Conservation (phyloP, 2,113 vertebrate species). For the Argyrosomus japonicus region DNA sequence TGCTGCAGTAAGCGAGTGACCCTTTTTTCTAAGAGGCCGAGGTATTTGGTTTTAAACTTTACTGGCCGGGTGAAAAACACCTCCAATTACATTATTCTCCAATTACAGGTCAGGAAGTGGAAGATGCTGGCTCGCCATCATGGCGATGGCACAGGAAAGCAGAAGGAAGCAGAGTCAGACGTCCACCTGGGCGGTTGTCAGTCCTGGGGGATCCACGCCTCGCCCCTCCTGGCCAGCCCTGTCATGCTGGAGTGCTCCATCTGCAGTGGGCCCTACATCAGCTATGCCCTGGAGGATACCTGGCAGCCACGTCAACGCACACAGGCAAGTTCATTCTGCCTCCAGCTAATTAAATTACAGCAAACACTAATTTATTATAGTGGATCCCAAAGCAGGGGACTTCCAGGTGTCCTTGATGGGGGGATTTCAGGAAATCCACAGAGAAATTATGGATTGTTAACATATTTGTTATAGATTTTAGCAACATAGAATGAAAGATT, state of each 20-base stretch:
- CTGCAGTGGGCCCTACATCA: constrained; percentile 85
- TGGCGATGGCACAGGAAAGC: constrained; percentile 68
- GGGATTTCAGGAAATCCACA: not conserved
- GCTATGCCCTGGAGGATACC: constrained; percentile 82
- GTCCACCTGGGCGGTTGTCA: constrained; percentile 71
- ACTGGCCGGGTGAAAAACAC: not conserved
- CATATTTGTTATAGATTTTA: not conserved
- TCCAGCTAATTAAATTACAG: constrained; percentile 8
- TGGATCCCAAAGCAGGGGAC: constrained; percentile 10
- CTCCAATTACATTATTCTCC: not conserved
- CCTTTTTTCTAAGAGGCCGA: not conserved
- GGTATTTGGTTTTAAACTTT: not conserved
- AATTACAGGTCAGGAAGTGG: constrained; percentile 84
- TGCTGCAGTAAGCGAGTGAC: not conserved
- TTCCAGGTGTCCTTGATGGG: not conserved
- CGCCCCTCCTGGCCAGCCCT: constrained; percentile 76
- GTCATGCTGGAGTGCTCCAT: constrained; percentile 85
- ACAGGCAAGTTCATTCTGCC: constrained; percentile 69
- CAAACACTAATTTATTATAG: not conserved
- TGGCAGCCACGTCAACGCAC: constrained; percentile 86
- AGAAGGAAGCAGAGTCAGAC: constrained; percentile 79
- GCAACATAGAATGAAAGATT: not conserved
- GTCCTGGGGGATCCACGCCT: constrained; percentile 72
- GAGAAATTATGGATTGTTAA: not conserved
- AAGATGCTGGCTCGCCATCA: constrained; percentile 83